Evolutionary conservation across 2,113 vertebrate species (phyloP).

Genomic region (Amazona vittata): DNA sequence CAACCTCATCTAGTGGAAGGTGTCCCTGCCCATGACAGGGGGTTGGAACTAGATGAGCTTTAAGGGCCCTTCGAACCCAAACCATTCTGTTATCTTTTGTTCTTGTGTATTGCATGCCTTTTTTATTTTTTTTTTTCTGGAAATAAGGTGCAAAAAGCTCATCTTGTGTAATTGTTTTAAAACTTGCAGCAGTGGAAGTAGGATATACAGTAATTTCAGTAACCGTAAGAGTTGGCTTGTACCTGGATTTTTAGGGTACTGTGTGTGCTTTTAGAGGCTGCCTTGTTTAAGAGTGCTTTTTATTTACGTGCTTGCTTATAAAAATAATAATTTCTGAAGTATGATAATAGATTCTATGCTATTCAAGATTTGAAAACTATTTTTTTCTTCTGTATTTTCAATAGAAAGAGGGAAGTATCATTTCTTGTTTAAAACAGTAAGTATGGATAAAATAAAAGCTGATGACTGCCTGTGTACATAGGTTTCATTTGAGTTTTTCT

Average conservation of each 20-base stretch:
- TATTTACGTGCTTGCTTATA: neutral
- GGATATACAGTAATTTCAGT: accelerated
- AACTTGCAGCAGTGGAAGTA: accelerated
- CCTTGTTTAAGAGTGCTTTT: neutral
- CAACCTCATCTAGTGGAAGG: neutral
- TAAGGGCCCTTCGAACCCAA: neutral
- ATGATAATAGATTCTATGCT: neutral
- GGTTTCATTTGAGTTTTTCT: neutral
- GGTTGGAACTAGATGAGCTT: neutral
- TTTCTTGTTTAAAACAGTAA: neutral
- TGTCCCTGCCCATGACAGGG: neutral
- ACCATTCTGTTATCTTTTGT: neutral
- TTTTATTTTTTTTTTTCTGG: accelerated
- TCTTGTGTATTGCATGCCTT: neutral
- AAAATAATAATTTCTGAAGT: neutral
- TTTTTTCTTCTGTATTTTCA: neutral
- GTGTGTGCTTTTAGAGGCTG: accelerated
- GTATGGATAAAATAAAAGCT: neutral
- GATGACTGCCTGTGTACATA: accelerated
- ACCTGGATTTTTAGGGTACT: neutral
- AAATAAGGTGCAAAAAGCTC: neutral
- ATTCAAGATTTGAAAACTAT: accelerated
- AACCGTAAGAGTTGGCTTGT: accelerated
- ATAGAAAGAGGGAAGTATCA: accelerated
- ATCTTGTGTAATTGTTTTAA: neutral